Percentiles rank a stretch among this genome's conserved stretches.
Evolutionary conservation across 2,113 vertebrate genomes (phyloP).

Genomic region (Origma solitaria): DNA sequence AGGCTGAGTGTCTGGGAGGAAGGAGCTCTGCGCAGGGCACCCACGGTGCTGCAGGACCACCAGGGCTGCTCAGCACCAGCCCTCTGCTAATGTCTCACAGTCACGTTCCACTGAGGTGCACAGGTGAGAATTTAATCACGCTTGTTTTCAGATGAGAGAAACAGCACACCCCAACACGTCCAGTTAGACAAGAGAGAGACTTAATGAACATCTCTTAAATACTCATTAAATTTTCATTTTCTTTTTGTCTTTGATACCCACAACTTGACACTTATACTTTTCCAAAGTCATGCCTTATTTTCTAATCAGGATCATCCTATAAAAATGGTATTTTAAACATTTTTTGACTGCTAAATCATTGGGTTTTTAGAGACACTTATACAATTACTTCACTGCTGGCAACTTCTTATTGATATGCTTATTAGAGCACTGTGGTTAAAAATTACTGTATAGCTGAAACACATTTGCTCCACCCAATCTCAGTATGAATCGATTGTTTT

Average conservation of each 20-base stretch:
- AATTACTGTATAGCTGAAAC: background rate
- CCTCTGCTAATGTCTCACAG: background rate
- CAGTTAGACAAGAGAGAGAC: background rate
- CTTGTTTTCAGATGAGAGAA: background rate
- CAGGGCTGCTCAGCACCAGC: background rate
- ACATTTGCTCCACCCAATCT: background rate
- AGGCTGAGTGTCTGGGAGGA: background rate
- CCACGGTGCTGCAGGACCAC: rapidly evolving
- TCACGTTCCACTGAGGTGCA: background rate
- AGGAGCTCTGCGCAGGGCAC: rapidly evolving
- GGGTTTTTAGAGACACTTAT: background rate
- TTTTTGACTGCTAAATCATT: background rate
- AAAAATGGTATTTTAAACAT: background rate
- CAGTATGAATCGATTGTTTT: background rate
- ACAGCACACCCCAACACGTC: background rate
- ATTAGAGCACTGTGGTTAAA: background rate
- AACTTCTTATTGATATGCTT: background rate
- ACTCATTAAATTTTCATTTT: background rate
- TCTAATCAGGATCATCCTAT: background rate
- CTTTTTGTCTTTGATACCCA: background rate
- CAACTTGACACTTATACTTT: background rate
- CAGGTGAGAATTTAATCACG: background rate
- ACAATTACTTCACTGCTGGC: background rate
- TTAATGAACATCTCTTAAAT: background rate
- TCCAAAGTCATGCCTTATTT: background rate